Base-by-base conservation (phyloP, 2,113 vertebrate species). In the Xiphophorus maculatus region DNA sequence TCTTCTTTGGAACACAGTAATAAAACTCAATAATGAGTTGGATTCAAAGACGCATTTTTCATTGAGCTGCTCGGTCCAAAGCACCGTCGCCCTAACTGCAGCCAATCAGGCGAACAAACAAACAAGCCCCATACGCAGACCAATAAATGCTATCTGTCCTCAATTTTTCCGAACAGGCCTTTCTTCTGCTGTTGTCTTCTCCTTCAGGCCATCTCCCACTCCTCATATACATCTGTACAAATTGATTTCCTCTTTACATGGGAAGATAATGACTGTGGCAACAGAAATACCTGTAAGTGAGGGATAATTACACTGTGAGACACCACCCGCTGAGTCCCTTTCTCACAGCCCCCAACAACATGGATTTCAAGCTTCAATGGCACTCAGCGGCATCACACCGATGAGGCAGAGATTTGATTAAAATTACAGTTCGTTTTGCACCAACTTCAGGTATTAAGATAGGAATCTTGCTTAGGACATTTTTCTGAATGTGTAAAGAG, bases 231-330 rank as follows among this genome's bases (percentile, higher is more conserved):
- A 93, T 92, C 87, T 92, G 90, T 87, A 91, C 89, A 95, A 94
- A 94, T 94, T 94, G 93, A 93, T 94, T 93, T 93, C 91, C 91
- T 92, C 86, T 93, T 92, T 93, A 88, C 89, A 91, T 89, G 91
- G 86, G 87, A 92, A 90, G 92, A 94, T 93, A 93, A 94, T 92
- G 93, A 91, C 90, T 88, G 89, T 89, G 89, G 91, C 91, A 88
- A 93, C 90, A 94, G 91, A 93, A 93, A 94, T 94, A 94, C 94
- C 93, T 94, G 93, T 94, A 94, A 95, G 94, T 93, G 92, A 90
- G 88, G 90, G 85, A 93, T 94, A 94, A 95, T 94, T 93, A 93
- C 91, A 82, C 82, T 68, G 80, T 40, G 58, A 91, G 93, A 87
- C 88, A 66, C 90, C 93, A 86, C 93, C 93, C 74, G 84, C 85